phyloP scores from a whole-genome alignment of 2,888 invertebrate genomes.

The Nomada ferruginata region DNA sequence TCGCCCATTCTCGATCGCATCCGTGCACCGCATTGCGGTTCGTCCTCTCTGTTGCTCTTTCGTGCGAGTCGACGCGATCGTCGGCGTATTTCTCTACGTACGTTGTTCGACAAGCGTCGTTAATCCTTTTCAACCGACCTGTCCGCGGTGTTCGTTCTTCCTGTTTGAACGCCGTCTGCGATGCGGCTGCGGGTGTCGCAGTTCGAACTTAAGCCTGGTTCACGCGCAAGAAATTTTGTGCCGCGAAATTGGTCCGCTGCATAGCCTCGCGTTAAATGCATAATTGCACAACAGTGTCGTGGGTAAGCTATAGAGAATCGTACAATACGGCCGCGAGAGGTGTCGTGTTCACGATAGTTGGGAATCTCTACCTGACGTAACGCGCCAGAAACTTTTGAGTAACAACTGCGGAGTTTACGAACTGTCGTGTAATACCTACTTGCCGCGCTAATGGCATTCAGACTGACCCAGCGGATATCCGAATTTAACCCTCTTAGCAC shows the following conservation, averaged over 20 bases:
- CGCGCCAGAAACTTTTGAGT: neutral
- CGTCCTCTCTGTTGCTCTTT: constrained; percentile 7
- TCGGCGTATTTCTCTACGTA: constrained; percentile 37
- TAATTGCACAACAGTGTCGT: neutral
- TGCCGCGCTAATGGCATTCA: neutral
- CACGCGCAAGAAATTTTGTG: constrained; percentile 11
- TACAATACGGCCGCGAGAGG: neutral
- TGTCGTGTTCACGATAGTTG: neutral
- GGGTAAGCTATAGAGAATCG: neutral
- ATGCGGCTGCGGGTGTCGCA: neutral
- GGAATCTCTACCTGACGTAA: constrained; percentile 7
- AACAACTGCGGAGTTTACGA: neutral
- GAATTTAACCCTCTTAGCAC: neutral
- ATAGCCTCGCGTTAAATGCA: too few species aligned
- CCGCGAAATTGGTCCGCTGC: neutral
- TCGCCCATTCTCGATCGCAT: constrained; percentile 4
- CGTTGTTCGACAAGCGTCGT: constrained; percentile 48
- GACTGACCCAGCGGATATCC: neutral
- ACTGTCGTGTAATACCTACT: neutral
- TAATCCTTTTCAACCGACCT: constrained; percentile 48
- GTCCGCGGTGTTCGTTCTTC: constrained; percentile 32
- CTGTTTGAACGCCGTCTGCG: neutral
- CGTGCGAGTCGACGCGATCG: constrained; percentile 25
- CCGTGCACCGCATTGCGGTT: constrained; percentile 60
- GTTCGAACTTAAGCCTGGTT: constrained; percentile 12